Conservation (phyloP, 2,888 invertebrate species). For the Sipunculus nudus region DNA sequence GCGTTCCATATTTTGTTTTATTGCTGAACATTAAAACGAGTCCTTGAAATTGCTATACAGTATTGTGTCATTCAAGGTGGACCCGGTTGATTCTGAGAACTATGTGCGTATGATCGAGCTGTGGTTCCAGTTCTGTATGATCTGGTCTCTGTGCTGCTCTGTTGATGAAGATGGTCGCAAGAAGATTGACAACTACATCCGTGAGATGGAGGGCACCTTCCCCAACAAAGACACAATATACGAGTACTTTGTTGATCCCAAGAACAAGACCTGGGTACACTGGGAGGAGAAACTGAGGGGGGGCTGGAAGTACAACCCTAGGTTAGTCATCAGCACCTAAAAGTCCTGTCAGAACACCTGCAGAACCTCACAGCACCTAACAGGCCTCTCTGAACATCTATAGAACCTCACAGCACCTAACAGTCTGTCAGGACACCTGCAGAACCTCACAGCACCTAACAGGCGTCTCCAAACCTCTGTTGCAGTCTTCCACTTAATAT, state of each 20-base stretch:
- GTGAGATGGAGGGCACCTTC: constrained; percentile 71
- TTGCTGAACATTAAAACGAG: no score
- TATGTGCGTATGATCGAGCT: constrained; percentile 63
- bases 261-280: constrained; percentile 75
- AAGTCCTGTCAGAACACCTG: constrained; percentile 30
- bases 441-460: no score
- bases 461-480: no score
- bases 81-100: constrained; percentile 61
- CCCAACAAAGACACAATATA: constrained; percentile 88
- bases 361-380: no score
- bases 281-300: constrained; percentile 84
- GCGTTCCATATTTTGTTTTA: no score
- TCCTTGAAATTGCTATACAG: no score
- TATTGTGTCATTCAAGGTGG: constrained; percentile 47
- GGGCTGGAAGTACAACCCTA: constrained; percentile 78
- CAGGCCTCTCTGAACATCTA: no score
- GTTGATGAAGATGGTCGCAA: constrained; percentile 67
- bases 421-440: no score
- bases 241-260: constrained; percentile 87
- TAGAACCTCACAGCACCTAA: no score
- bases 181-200: constrained; percentile 66
- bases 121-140: constrained; percentile 67
- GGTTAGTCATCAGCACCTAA: constrained; percentile 68
- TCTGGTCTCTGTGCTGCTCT: constrained; percentile 67
- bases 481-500: no score